Evolutionary conservation across 2,797 vertebrate species (phyloP).

Genomic region (Tragopan temminckii): DNA sequence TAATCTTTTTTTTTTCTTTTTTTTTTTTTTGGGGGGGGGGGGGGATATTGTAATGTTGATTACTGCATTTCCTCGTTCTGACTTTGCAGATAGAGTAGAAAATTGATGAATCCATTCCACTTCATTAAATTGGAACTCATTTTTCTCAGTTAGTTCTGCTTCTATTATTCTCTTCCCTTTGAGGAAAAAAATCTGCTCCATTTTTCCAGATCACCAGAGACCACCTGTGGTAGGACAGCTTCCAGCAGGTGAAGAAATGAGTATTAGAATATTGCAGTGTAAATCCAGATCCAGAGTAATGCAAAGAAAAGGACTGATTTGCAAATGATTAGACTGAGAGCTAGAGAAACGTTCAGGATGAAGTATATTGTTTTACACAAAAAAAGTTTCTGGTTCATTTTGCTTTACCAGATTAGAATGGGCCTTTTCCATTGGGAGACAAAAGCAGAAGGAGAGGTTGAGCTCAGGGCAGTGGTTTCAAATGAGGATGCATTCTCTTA

Average conservation of each 20-base stretch:
- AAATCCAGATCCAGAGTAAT: background rate
- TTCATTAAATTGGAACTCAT: background rate
- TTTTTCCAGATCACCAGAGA: background rate
- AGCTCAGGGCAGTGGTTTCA: conserved; percentile 12
- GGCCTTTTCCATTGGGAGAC: background rate
- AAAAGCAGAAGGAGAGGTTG: background rate
- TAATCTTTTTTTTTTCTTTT: background rate
- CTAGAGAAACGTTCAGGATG: background rate
- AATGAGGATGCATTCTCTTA: conserved; percentile 22
- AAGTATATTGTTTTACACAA: background rate
- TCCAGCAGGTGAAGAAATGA: background rate
- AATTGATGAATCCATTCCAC: background rate
- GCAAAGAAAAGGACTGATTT: background rate
- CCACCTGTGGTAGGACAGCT: background rate
- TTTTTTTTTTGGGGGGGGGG: background rate
- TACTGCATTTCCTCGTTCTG: background rate
- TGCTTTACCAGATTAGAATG: conserved; percentile 23
- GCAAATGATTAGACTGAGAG: background rate
- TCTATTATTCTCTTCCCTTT: background rate
- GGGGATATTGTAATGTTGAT: background rate
- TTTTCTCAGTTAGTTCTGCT: background rate
- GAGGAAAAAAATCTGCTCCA: background rate
- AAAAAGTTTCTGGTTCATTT: background rate
- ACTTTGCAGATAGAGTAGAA: background rate
- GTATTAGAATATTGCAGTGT: background rate